A percentile compares a stretch with the other conserved stretches of the same genome.
Evolutionary conservation across 2,888 invertebrate species (phyloP).

Genomic region (Erannis defoliaria): DNA sequence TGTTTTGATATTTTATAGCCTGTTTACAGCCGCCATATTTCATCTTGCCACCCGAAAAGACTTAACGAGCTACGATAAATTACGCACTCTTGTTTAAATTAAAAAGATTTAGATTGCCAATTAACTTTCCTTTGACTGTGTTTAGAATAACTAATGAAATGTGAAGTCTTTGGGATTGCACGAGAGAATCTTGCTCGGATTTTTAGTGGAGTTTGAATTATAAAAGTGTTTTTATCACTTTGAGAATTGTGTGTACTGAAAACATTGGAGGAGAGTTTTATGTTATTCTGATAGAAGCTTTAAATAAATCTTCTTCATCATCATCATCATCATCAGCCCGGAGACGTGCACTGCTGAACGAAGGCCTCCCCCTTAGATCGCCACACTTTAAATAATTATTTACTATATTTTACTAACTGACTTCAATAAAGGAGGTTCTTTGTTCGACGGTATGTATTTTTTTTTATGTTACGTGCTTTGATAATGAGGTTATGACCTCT

Average conservation of each 20-base stretch:
- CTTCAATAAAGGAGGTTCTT: too few relatives aligned
- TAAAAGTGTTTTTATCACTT: background rate
- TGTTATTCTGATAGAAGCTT: too few relatives aligned
- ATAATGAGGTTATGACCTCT: background rate
- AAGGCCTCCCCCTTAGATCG: too few relatives aligned
- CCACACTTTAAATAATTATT: too few relatives aligned
- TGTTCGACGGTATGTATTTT: too few relatives aligned
- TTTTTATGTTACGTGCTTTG: too few relatives aligned
- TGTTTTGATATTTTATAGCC: conserved; percentile 46
- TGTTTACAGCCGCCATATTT: conserved; percentile 45
- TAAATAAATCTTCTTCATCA: too few relatives aligned
- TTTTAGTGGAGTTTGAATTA: conserved; percentile 4
- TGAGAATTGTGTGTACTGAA: background rate
- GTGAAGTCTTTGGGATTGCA: conserved; percentile 4
- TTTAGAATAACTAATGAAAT: conserved; percentile 36
- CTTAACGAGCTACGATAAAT: conserved; percentile 44
- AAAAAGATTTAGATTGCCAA: conserved; percentile 46
- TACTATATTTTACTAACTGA: too few relatives aligned
- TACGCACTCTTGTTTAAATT: conserved; percentile 42
- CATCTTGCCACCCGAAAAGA: conserved; percentile 40
- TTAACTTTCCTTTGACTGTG: conserved; percentile 42
- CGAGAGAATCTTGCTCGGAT: conserved; percentile 1
- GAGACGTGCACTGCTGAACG: too few relatives aligned
- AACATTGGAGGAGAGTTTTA: too few relatives aligned
- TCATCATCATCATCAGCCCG: too few relatives aligned